Evolutionary conservation across 2,888 invertebrate species (phyloP).

Genomic region (Polyommatus icarus): DNA sequence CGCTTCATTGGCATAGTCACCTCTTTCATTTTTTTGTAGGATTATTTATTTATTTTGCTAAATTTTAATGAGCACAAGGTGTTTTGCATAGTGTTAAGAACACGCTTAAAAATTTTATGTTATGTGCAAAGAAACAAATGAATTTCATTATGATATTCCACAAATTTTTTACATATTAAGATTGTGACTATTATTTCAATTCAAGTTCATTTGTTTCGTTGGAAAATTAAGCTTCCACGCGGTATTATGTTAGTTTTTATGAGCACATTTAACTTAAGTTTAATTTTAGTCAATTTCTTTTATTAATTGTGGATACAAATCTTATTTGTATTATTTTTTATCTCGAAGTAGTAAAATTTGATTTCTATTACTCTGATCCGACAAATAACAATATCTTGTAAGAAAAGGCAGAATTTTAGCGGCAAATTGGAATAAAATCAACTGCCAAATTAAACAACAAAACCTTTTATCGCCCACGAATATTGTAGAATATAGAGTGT

Average conservation of each 20-base stretch:
- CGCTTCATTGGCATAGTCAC: not conserved
- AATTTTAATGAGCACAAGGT: not conserved
- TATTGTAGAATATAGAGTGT: too few species aligned
- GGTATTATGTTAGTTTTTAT: not conserved
- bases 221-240: not conserved
- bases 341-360: not conserved
- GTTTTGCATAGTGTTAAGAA: not conserved
- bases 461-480: too few species aligned
- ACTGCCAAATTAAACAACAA: not conserved
- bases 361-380: not conserved
- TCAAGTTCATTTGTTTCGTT: not conserved
- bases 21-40: too few species aligned
- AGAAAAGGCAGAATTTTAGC: not conserved
- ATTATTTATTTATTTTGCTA: not conserved
- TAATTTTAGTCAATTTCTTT: not conserved
- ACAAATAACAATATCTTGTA: not conserved
- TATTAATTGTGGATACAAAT: too few species aligned
- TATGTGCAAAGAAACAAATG: not conserved
- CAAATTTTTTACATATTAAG: too few species aligned
- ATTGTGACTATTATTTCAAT: not conserved
- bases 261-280: not conserved
- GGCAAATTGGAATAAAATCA: not conserved
- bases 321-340: not conserved
- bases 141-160: not conserved
- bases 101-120: not conserved